Evolutionary conservation across 2,888 invertebrate species (phyloP).

Genomic region (Drosophila kokeensis): DNA sequence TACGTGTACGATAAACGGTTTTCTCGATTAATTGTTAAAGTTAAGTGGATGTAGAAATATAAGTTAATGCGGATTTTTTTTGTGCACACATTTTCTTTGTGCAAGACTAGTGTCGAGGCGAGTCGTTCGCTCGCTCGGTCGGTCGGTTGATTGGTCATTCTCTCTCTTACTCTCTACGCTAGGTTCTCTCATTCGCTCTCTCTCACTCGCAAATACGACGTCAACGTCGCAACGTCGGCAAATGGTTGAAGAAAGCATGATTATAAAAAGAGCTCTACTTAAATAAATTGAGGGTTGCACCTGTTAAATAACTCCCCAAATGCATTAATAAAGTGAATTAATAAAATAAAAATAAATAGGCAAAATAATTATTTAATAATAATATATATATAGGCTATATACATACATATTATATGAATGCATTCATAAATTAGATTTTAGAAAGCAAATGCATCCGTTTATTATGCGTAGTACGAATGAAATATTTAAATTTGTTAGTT

Average conservation of each 20-base stretch:
- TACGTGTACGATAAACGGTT: background rate
- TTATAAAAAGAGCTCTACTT: slow-evolving; percentile 19
- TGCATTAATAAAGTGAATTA: background rate
- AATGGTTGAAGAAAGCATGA: slow-evolving; percentile 42
- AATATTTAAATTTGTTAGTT: background rate
- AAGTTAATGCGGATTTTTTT: slow-evolving; percentile 3
- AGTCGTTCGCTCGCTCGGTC: background rate
- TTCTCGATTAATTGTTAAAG: background rate
- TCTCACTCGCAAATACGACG: slow-evolving; percentile 26
- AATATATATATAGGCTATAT: background rate
- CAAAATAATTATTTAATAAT: background rate
- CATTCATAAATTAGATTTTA: background rate
- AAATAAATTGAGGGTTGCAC: background rate
- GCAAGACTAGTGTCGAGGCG: slow-evolving; percentile 22
- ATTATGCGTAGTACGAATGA: background rate
- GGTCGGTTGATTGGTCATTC: slow-evolving; percentile 12
- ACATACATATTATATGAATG: background rate
- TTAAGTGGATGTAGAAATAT: background rate
- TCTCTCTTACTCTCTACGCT: slow-evolving; percentile 9
- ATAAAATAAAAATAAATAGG: background rate
- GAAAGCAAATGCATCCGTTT: background rate
- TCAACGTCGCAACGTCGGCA: slow-evolving; percentile 61
- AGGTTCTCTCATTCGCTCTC: slow-evolving; percentile 6
- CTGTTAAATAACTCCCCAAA: slow-evolving; percentile 2
- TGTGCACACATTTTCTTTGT: slow-evolving; percentile 50